Conservation (phyloP, 1,140 invertebrate genomes). For the Drosophila cardini region DNA sequence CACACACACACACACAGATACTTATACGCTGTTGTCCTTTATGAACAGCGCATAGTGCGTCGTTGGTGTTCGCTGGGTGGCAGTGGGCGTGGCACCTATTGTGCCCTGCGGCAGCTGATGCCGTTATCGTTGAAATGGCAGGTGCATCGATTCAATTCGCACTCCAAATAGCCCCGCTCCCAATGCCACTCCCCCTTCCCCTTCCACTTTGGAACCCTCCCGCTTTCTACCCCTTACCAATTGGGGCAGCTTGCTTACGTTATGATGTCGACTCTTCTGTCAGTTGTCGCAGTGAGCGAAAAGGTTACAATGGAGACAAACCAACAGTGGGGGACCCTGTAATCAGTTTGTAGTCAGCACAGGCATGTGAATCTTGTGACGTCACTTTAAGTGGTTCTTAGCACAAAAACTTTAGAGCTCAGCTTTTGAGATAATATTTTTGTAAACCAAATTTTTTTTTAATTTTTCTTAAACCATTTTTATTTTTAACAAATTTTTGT, state of each 20-base stretch:
- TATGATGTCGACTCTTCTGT: neutral
- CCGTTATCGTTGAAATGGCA: constrained; percentile 23
- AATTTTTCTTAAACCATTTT: too few relatives aligned
- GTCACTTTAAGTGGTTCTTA: too few relatives aligned
- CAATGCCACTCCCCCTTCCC: neutral
- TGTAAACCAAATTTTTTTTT: too few relatives aligned
- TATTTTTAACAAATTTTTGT: too few relatives aligned
- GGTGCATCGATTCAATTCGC: constrained; percentile 20
- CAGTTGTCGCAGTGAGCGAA: neutral
- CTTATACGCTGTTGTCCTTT: neutral
- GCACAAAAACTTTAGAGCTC: too few relatives aligned
- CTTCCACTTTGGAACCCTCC: neutral
- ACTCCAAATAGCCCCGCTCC: neutral
- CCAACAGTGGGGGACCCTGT: too few relatives aligned
- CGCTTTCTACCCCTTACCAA: neutral
- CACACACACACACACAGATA: neutral
- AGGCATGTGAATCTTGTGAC: too few relatives aligned
- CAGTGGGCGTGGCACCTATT: neutral
- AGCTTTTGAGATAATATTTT: too few relatives aligned
- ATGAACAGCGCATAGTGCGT: neutral
- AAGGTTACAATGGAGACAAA: too few relatives aligned
- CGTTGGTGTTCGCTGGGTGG: neutral
- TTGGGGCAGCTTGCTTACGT: constrained; percentile 12
- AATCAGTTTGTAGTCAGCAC: too few relatives aligned
- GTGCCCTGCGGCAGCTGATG: constrained; percentile 12